Evolutionary conservation across 2,888 invertebrate species (phyloP).

Genomic region (Apotomis turbidana): DNA sequence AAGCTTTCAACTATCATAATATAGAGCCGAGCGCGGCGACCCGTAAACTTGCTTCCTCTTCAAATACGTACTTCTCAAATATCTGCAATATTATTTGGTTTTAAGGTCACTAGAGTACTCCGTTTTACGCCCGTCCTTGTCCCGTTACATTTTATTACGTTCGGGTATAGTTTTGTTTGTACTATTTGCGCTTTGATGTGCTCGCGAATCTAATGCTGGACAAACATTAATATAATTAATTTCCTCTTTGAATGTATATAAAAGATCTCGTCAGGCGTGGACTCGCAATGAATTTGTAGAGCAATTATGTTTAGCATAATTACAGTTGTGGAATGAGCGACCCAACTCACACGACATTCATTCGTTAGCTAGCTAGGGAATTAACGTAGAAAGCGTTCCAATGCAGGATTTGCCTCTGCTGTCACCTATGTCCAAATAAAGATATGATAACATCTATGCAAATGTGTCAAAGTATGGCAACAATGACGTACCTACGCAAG

Average conservation of each 20-base stretch:
- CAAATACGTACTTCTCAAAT: conserved; percentile 57
- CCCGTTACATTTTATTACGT: conserved; percentile 28
- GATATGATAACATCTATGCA: conserved; percentile 13
- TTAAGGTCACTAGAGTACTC: conserved; percentile 40
- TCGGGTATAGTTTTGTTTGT: conserved; percentile 7
- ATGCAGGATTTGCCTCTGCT: conserved; percentile 3
- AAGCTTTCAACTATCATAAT: conserved; percentile 56
- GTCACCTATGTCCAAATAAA: conserved; percentile 6
- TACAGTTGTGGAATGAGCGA: conserved; percentile 35
- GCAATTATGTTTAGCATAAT: conserved; percentile 34
- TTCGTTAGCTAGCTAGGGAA: conserved; percentile 49
- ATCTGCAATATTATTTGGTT: conserved; percentile 56
- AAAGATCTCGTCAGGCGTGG: conserved; percentile 20
- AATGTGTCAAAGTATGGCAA: conserved; percentile 20
- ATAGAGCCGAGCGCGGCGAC: conserved; percentile 59
- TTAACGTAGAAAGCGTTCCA: conserved; percentile 46
- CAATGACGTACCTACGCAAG: conserved; percentile 12
- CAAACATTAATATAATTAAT: conserved; percentile 34
- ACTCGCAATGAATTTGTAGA: conserved; percentile 32
- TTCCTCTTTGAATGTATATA: conserved; percentile 33
- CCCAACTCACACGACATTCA: conserved; percentile 34
- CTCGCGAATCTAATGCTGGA: conserved; percentile 25
- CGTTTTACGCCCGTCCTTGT: conserved; percentile 21
- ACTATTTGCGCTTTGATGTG: conserved; percentile 27
- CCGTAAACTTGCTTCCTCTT: conserved; percentile 61